phyloP scores from a whole-genome alignment of 2,888 invertebrate species.

The Ypsolopha sequella region DNA sequence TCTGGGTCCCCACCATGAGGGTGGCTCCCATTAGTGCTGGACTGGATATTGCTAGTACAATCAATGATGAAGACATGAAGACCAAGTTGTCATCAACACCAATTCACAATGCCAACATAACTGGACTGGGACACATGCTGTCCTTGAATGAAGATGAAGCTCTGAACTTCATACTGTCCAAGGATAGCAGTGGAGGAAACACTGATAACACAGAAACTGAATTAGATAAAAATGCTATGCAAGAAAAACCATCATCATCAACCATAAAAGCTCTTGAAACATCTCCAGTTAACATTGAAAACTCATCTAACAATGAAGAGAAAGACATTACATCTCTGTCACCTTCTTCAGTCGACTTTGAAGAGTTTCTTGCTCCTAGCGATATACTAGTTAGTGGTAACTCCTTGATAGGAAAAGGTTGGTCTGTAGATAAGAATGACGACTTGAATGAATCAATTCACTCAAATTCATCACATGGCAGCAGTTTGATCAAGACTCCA shows the following conservation, averaged over 20 bases:
- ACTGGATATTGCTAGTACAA: conserved; percentile 81
- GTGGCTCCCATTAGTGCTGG: conserved; percentile 82
- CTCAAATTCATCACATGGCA: conserved; percentile 64
- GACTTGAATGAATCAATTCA: conserved; percentile 56
- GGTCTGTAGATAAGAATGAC: conserved; percentile 75
- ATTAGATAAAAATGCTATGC: conserved; percentile 4
- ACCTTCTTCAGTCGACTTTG: conserved; percentile 40
- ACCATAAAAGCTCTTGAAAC: not conserved
- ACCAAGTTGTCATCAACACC: conserved; percentile 44
- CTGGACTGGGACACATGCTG: conserved; percentile 59
- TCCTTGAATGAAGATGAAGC: conserved; percentile 79
- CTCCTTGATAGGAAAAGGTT: conserved; percentile 73
- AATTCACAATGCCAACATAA: conserved; percentile 35
- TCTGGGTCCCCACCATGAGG: conserved; percentile 86
- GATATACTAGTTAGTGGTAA: conserved; percentile 69
- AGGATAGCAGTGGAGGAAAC: conserved; percentile 22
- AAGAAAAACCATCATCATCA: not conserved
- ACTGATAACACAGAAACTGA: conserved; percentile 13
- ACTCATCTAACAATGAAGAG: not conserved
- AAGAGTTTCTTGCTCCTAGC: conserved; percentile 37
- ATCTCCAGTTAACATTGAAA: not conserved
- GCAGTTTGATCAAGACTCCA: conserved; percentile 62
- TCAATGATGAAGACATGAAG: conserved; percentile 61
- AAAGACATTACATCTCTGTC: conserved; percentile 27
- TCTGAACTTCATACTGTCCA: conserved; percentile 75